Evolutionary conservation across 92 coral and sea anemone genomes (phyloP), one percentile per base, ranked within the genome.

Genomic region (Diadumene lineata): DNA sequence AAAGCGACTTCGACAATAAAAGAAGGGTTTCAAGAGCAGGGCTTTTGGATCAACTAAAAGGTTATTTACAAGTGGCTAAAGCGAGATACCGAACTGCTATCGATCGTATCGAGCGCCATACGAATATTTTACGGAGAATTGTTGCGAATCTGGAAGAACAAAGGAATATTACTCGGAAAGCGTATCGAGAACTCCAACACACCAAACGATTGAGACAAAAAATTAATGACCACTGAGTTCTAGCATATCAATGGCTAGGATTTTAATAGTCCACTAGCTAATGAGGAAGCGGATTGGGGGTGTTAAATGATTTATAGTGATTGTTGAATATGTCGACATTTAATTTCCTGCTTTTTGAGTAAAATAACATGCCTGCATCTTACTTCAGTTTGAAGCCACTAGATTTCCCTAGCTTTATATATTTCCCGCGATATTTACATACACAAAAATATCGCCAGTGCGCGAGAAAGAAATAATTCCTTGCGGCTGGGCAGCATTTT

Each of bases 1-100:
- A 64, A 17, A 71, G 60, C n/a, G 72, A 75, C 1, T 61, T 43
- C 43, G 64, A 64, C 26, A 75, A 43, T 21, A 61, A 75, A 24
- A 75, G 62, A 31, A 31, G 28, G 32, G 22, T 28, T 7, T 75
- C 80, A 23, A 62, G 72, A 64, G 30, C 60, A n/a, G 55, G 30
- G 4, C 24, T 61, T 25, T 27, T 75, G 48, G 53, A n/a, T 23
- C 70, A 75, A 30, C 31, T 75, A 19, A 69, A 65, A 7, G 29
- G 60, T 13, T 50, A 64, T 31, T 31, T 75, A 13, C 60, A 75
- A 62, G 29, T 50, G 21, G 71, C 80, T 2, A 64, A 75, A 11
- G 1, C 62, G 19, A 44, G 73, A 26, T 38, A 43, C 9, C 55
- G 56, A 11, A 63, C 38, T 9, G 80, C 80, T 10, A 50, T 25